Evolutionary conservation across 2,113 vertebrate genomes (phyloP), one percentile per base, ranked within the genome.

Genomic region (Brienomyrus longianalis): DNA sequence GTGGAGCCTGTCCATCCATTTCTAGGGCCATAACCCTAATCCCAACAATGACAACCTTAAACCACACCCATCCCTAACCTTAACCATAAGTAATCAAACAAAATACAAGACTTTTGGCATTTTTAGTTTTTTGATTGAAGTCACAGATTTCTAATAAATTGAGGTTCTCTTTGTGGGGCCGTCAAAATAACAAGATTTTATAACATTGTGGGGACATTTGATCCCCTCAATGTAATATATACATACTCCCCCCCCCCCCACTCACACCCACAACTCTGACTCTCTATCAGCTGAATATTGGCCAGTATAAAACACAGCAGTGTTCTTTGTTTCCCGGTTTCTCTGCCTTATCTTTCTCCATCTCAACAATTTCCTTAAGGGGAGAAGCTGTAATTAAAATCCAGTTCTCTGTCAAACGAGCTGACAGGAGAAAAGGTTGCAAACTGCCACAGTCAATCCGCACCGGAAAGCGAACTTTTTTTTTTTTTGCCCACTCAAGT

Each of bases 361-460:
- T 95, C 93, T 93, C 92, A 94, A 93, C 93, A 93, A 93, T 94
- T 94, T 95, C 93, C 94, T 95, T 91, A 92, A 93, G 93, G 93
- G 92, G 92, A 93, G 45, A 91, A 43, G 70, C 84, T 90, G 91
- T 94, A 93, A 95, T 94, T 94, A 94, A 93, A 94, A 92, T 88
- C 85, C 91, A 54, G 45, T 87, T 59, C 51, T 91, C 92, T 91
- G 93, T 95, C 93, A 93, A 91, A 48, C 45, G 43, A 77, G 62
- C 92, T 93, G 94, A 94, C 93, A 94, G 92, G 21, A 39, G 88
- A 54, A 74, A n/a, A 8, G 27, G 62, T 11, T 15, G 43, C 6
- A 35, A 88, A 77, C 88, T 70, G 47, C 45, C 66, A 77, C 43
- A 88, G 62, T 66, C 27, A 70, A 31, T 88, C 50, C 27, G 17